Evolutionary conservation across 2,113 vertebrate species (phyloP).

Genomic region (Eulemur rufifrons): DNA sequence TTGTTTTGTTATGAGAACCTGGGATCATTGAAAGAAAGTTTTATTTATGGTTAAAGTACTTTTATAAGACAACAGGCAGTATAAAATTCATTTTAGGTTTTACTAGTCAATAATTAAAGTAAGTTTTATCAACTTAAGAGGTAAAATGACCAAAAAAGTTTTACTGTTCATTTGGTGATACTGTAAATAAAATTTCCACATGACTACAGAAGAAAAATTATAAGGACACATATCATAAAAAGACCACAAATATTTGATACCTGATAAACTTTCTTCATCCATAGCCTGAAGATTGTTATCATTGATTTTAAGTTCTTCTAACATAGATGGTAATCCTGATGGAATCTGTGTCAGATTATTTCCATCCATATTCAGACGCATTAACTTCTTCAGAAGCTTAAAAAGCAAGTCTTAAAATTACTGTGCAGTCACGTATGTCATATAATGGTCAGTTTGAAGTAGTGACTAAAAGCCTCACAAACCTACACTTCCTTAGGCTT

Average conservation of each 20-base stretch:
- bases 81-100: conserved; percentile 35
- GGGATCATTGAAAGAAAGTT: neutral
- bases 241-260: conserved; percentile 79
- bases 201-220: neutral
- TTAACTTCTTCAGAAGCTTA: conserved; percentile 92
- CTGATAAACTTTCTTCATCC: conserved; percentile 87
- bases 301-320: conserved; percentile 97
- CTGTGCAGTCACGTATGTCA: neutral
- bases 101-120: neutral
- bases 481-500: neutral
- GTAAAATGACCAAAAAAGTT: neutral
- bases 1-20: neutral
- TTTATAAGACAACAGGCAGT: neutral
- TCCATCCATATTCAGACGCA: conserved; percentile 93
- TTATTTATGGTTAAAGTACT: neutral
- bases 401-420: conserved; percentile 63
- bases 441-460: conserved; percentile 2
- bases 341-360: conserved; percentile 91
- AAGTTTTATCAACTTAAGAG: neutral
- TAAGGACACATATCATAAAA: neutral
- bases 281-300: conserved; percentile 92
- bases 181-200: neutral
- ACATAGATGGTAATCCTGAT: conserved; percentile 86
- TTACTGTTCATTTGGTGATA: neutral
- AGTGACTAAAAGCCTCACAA: neutral